phyloP scores from a whole-genome alignment of 92 coral and sea anemone species.

The Hydrozoanthus gracilis region DNA sequence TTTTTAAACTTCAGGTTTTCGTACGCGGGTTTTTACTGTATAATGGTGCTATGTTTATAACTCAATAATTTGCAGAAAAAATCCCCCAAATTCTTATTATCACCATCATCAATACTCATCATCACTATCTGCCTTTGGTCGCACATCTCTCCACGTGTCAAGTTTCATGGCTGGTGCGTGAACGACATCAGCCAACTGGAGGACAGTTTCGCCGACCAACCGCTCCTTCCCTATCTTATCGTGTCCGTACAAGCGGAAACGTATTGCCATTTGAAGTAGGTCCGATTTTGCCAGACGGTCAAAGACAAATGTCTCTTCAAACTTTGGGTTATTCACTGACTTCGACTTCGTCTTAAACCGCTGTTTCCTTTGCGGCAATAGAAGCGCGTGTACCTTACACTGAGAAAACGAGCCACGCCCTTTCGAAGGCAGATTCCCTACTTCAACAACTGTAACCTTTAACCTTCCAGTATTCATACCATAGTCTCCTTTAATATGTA shows the following conservation, averaged over 20 bases:
- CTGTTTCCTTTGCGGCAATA: conserved; percentile 85
- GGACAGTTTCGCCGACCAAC: conserved; percentile 76
- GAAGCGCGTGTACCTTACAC: conserved; percentile 82
- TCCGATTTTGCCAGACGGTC: conserved; percentile 87
- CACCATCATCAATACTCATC: conserved; percentile 15
- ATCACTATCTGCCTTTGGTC: conserved; percentile 58
- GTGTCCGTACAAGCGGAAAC: conserved; percentile 87
- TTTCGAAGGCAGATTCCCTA: conserved; percentile 80
- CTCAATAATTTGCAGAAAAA: no score
- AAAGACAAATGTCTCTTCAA: conserved; percentile 91
- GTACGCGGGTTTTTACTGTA: no score
- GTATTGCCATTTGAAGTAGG: conserved; percentile 81
- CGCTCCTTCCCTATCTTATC: conserved; percentile 87
- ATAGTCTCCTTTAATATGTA: conserved; percentile 73
- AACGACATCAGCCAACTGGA: conserved; percentile 94
- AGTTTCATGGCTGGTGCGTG: conserved; percentile 68
- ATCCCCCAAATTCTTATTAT: background rate
- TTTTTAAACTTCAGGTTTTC: no score
- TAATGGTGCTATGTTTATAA: no score
- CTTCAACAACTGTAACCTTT: conserved; percentile 78
- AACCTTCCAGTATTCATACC: conserved; percentile 75
- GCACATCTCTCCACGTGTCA: conserved; percentile 82
- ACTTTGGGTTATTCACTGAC: conserved; percentile 77
- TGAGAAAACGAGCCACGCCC: conserved; percentile 89
- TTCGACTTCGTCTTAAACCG: conserved; percentile 88